Evolutionary conservation across 2,888 invertebrate species (phyloP), one percentile per base, ranked within the genome.

Genomic region (Conistra vaccinii): DNA sequence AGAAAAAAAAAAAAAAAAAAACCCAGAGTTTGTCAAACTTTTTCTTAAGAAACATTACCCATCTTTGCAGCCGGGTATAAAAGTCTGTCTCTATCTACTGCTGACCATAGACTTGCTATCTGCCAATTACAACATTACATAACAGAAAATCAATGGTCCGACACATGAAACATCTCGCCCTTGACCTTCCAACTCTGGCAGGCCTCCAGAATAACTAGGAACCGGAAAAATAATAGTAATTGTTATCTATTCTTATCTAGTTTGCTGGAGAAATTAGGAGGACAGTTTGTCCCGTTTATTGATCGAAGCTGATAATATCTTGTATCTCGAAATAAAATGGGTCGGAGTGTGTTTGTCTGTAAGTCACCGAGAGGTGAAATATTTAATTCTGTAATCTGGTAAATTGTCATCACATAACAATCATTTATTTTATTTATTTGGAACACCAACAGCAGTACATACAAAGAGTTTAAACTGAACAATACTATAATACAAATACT

Each of bases 161-260:
- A 7, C 42, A 66, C 32, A 20, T 57, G 61, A 58, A 29, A 9
- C 17, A 60, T 26, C 1, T 26, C 55, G 65, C 10, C 73, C 78
- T 81, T 81, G 76, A 80, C 70, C 81, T 32, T 32, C 10, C 6
- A 61, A 51, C 14, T 26, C 81, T 81, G 82, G 81, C 78, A 69
- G 14, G 35, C 3, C 20, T 78, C 81, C 81, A 81, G 51, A n/a
- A 17, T 26, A 61, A 73, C 32, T 39, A 42, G 78, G 61, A 77
- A 61, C 29, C 57, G 48, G 66, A 55, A 82, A 71, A 78, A 42
- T 67, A 32, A 69, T 67, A 51, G 73, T 81, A 69, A 81, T 69
- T 61, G 58, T 62, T 53, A 69, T 73, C 69, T 42, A 61, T 67
- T 61, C 48, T 78, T 70, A 67, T 82, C 62, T 32, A 53, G 42